These are phyloP conservation scores for Epirrhoe alternata DNA, from an alignment of 2,888 invertebrate genomes.

Conservation along the genomic window DNA sequence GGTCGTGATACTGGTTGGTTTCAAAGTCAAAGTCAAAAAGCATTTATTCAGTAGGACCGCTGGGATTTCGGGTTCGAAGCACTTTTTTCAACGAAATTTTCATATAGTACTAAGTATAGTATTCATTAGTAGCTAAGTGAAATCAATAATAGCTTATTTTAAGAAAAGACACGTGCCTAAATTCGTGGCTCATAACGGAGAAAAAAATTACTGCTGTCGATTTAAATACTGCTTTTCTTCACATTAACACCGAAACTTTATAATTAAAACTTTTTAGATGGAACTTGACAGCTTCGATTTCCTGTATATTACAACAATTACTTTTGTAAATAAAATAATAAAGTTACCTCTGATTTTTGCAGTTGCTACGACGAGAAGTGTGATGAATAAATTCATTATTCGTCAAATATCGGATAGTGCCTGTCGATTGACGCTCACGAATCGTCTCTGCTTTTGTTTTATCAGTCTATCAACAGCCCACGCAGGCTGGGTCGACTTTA, in stretches of 20 bases:
- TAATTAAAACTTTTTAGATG: neutral
- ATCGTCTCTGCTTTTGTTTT: constrained; percentile 28
- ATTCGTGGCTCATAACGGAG: too few relatives aligned
- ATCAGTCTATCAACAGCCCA: constrained; percentile 14
- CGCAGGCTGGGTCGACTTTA: constrained; percentile 12
- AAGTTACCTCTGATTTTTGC: constrained; percentile 37
- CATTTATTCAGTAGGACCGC: too few relatives aligned
- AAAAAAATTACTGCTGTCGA: too few relatives aligned
- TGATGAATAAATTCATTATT: constrained; percentile 29
- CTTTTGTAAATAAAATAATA: constrained; percentile 11
- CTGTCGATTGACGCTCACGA: constrained; percentile 18
- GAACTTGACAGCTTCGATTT: constrained; percentile 37
- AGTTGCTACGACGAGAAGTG: constrained; percentile 28
- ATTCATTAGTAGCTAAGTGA: too few relatives aligned
- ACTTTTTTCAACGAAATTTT: too few relatives aligned
- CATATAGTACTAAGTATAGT: too few relatives aligned
- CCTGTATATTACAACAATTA: constrained; percentile 14
- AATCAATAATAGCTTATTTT: too few relatives aligned
- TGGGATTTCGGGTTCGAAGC: too few relatives aligned
- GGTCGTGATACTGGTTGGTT: too few relatives aligned
- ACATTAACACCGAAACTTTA: neutral
- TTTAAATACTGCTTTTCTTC: neutral
- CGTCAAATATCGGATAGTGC: neutral
- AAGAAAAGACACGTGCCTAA: too few relatives aligned
- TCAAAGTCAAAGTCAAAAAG: too few relatives aligned